phyloP scores from a whole-genome alignment of 2,113 vertebrate species.

The Sardina pilchardus region DNA sequence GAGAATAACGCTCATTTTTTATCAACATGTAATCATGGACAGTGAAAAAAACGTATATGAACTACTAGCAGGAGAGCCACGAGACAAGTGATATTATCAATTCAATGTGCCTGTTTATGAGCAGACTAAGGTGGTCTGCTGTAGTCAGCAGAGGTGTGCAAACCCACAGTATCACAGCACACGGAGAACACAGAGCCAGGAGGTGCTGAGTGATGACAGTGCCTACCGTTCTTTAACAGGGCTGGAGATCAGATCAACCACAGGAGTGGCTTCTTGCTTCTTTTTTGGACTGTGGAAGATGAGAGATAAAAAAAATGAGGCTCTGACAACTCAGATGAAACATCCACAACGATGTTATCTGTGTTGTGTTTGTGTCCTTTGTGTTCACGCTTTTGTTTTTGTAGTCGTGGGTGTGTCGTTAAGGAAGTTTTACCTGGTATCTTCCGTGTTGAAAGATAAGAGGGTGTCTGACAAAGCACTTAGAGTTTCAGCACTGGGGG shows the following conservation, averaged over 20 bases:
- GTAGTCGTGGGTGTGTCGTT: not conserved
- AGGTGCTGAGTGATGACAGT: not conserved
- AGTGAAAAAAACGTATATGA: not conserved
- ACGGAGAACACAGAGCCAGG: not conserved
- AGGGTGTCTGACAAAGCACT: slow-evolving; percentile 53
- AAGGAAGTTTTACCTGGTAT: slow-evolving; percentile 57
- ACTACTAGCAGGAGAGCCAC: too few relatives aligned
- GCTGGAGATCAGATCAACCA: not conserved
- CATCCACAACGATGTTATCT: not conserved
- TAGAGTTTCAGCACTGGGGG: slow-evolving; percentile 45
- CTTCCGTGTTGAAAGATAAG: slow-evolving; percentile 49
- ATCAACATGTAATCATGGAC: not conserved
- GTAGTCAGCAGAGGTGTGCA: not conserved
- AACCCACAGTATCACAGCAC: not conserved
- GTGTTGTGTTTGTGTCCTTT: not conserved
- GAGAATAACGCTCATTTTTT: not conserved
- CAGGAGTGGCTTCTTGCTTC: not conserved
- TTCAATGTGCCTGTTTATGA: not conserved
- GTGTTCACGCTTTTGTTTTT: not conserved
- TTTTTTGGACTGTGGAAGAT: not conserved
- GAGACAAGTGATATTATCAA: not conserved
- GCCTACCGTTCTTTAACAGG: not conserved
- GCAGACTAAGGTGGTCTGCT: not conserved
- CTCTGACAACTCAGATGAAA: not conserved
- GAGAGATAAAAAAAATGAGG: not conserved